Conservation (phyloP, 2,797 vertebrate genomes). For the Xenops minutus region DNA sequence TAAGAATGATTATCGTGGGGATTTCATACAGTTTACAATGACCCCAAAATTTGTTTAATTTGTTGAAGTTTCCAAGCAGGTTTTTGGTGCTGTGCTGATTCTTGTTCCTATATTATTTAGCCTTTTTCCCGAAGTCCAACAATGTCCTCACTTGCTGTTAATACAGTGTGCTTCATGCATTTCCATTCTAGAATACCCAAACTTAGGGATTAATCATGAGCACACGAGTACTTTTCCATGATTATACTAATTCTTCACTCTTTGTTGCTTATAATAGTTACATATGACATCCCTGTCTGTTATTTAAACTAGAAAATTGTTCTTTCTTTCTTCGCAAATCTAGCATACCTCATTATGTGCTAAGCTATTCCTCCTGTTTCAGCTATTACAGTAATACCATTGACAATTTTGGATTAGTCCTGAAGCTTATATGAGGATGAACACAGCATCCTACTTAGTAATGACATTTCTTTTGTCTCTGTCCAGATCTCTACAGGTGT, state of each 20-base stretch:
- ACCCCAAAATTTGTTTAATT: background rate
- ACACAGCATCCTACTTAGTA: background rate
- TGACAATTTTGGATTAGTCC: background rate
- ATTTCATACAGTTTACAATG: background rate
- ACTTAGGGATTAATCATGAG: background rate
- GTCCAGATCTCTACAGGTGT: background rate
- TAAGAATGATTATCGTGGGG: background rate
- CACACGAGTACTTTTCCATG: background rate
- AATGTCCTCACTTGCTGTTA: background rate
- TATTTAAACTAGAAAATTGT: background rate
- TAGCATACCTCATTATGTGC: background rate
- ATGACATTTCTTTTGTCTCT: background rate
- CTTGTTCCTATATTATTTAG: background rate
- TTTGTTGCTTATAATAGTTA: background rate
- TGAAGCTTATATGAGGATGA: background rate
- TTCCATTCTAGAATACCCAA: background rate
- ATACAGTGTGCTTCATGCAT: background rate
- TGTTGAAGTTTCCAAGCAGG: background rate
- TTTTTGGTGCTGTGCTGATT: background rate
- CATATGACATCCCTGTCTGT: background rate
- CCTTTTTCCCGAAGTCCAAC: accelerated
- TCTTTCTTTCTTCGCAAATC: background rate
- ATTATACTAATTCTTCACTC: background rate
- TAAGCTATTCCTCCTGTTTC: background rate
- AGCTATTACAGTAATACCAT: background rate